Evolutionary conservation across 1,140 invertebrate genomes (phyloP).

Genomic region (Drosophila pseudoobscura): DNA sequence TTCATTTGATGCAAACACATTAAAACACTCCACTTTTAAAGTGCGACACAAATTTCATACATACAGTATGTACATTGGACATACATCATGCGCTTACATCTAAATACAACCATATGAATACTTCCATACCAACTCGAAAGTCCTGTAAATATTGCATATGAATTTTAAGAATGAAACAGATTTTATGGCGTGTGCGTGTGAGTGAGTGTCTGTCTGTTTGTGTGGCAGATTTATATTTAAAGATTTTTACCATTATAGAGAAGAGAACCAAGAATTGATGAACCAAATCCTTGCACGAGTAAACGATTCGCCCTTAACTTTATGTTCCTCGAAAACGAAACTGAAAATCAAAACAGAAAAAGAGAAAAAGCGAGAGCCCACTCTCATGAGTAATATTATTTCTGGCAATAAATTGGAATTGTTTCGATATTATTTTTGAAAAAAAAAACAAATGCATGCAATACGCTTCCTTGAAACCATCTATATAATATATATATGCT

Average conservation of each 20-base stretch:
- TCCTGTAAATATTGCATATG: constrained; percentile 74
- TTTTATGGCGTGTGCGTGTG: constrained; percentile 20
- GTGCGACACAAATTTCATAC: constrained; percentile 13
- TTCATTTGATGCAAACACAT: no score
- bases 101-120: not conserved
- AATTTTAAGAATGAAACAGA: constrained; percentile 1
- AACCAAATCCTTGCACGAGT: constrained; percentile 83
- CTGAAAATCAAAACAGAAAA: constrained; percentile 15
- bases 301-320: constrained; percentile 81
- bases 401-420: constrained; percentile 78
- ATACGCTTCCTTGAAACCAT: not conserved
- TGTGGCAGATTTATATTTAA: constrained; percentile 31
- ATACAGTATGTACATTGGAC: constrained; percentile 10
- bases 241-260: constrained; percentile 26
- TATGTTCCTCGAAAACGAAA: constrained; percentile 39
- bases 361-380: constrained; percentile 11
- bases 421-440: constrained; percentile 17
- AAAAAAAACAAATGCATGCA: constrained; percentile 13
- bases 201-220: constrained; percentile 29
- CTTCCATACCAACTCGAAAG: not conserved
- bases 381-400: constrained; percentile 35
- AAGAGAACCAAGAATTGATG: constrained; percentile 25
- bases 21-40: no score
- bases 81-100: not conserved
- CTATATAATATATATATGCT: not conserved